These are phyloP conservation scores for Takifugu ocellatus DNA, from an alignment of 2,797 vertebrate genomes.

Conservation along the genomic window DNA sequence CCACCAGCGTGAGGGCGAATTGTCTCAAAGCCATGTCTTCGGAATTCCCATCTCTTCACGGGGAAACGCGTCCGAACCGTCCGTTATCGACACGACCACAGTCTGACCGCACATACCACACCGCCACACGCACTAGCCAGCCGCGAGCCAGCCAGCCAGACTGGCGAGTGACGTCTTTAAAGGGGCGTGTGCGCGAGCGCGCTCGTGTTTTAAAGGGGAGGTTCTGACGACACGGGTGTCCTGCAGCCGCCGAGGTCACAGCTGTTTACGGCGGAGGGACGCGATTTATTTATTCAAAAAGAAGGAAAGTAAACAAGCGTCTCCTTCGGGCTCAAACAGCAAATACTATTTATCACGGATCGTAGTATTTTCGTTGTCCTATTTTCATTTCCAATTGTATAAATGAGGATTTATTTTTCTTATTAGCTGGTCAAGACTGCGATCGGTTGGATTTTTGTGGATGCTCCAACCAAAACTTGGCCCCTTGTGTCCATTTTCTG, in stretches of 20 bases:
- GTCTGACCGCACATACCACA: constrained; percentile 66
- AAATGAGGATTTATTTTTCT: no score
- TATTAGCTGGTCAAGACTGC: no score
- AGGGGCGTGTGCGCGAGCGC: constrained; percentile 69
- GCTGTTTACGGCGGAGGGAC: background rate
- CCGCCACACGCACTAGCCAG: constrained; percentile 47
- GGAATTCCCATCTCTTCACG: constrained; percentile 72
- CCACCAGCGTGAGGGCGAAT: constrained; percentile 58
- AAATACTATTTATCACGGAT: no score
- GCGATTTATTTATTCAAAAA: no score
- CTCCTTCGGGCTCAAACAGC: no score
- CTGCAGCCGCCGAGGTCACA: constrained; percentile 41
- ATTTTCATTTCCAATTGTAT: no score
- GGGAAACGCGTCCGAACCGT: constrained; percentile 65
- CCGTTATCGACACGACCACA: constrained; percentile 74
- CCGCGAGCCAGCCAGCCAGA: constrained; percentile 62
- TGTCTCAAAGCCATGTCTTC: constrained; percentile 74
- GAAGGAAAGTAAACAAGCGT: background rate
- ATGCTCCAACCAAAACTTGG: no score
- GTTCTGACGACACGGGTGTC: constrained; percentile 26
- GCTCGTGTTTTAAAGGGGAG: constrained; percentile 74
- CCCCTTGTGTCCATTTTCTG: no score
- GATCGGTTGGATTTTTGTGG: no score
- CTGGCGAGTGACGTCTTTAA: constrained; percentile 70
- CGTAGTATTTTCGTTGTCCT: no score